Percentiles rank a stretch among this genome's conserved stretches.
Evolutionary conservation across 2,113 vertebrate genomes (phyloP).

Genomic region (Gila orcuttii): DNA sequence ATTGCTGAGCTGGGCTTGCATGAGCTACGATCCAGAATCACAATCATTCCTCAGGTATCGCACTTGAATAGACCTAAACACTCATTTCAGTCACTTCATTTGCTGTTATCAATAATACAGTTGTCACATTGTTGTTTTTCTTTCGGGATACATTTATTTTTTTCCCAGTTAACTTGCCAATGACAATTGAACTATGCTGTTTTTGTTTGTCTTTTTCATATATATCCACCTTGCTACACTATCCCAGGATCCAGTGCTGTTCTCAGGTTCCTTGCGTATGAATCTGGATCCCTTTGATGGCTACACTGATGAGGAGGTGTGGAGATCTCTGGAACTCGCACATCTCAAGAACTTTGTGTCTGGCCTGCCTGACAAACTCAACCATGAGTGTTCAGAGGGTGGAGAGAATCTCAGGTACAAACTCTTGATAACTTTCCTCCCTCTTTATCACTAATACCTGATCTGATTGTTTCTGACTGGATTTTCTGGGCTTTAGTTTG

Average conservation of each 20-base stretch:
- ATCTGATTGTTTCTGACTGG: not conserved
- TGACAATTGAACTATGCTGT: not conserved
- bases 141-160: not conserved
- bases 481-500: conserved; percentile 71
- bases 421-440: not conserved
- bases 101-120: not conserved
- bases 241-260: conserved; percentile 89
- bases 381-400: conserved; percentile 91
- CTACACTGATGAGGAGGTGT: conserved; percentile 88
- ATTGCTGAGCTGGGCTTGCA: conserved; percentile 90
- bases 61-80: not conserved
- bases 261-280: conserved; percentile 93
- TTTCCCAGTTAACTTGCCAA: not conserved
- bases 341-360: conserved; percentile 91
- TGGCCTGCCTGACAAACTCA: conserved; percentile 83
- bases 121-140: not conserved
- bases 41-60: conserved; percentile 97
- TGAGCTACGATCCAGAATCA: conserved; percentile 89
- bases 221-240: not conserved
- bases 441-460: not conserved
- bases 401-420: conserved; percentile 94
- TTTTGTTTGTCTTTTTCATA: not conserved
- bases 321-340: conserved; percentile 87
- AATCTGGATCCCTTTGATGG: conserved; percentile 91
- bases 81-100: not conserved